Evolutionary conservation across 2,888 invertebrate genomes (phyloP), one percentile per base, ranked within the genome.

Genomic region (Lamellibrachia satsuma): DNA sequence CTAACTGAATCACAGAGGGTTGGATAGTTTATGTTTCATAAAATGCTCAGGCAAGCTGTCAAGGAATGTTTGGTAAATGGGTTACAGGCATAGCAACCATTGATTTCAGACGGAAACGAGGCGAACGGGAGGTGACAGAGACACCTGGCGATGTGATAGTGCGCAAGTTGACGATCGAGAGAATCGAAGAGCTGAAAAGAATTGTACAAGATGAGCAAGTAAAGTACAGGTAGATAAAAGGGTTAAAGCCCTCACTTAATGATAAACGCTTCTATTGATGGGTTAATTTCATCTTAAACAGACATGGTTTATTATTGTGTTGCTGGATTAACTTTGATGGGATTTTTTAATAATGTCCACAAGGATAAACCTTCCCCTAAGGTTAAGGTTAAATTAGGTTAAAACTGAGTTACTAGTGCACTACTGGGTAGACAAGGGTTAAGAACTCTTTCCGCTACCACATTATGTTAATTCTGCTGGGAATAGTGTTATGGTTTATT

Each of bases 151-250:
- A 98, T 96, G 97, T 97, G 93, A 98, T 99, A 93, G 97, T 98
- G 1, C 97, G 98, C 92, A 97, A 97, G 92, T 97, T 99, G 52
- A 98, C 98, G 0, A 97, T 98, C 92, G 98, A 98, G 93, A 97
- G 98, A 6, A 97, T 98, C 92, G 97, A 97, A 0, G 98, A 99
- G 95, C 97, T 99, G 55, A 98, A 98, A 94, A 97, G 97, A 93
- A 97, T 97, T 0, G 97, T 98, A 90, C 97, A 97, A 0, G 97
- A 98, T 92, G 98, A 98, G 96, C 98, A 97, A 94, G 97, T 98
- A 75, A 97, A 98, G 94, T 98, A 98, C 96, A 97, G 97, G 92
- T 96, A 94, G 93, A 93, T 92, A 51, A 39, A 39, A 39, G 39
- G 39, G 39, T 39, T 39, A 39, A 39, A 39, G 39, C 39, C 39